Base-by-base conservation (phyloP, 2,113 vertebrate genomes). In the Pachycephala philippinensis region DNA sequence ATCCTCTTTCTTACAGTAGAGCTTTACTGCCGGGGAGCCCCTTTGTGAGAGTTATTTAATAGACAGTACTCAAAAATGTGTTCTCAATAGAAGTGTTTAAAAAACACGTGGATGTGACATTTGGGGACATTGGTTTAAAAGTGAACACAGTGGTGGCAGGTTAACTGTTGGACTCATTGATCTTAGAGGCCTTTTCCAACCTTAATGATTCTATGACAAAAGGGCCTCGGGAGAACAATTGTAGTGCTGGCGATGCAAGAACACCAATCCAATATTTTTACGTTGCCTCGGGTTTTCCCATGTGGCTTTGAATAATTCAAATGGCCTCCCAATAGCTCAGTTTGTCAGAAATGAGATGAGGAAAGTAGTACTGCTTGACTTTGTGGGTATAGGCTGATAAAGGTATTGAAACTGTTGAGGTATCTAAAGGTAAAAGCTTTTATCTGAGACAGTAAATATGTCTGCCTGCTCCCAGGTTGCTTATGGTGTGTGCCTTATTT, bases 261-360 rank as follows among this genome's bases (percentile, higher is more conserved):
- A 44, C 50, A n/a, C 15, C 10, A 45, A 9, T 49, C 28, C 66
- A 24, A 7, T 59, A 70, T 45, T 84, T 83, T 53, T n/a, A 27
- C 0, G 0, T 35, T 61, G 8, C 40, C 24, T 70, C 0, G 0
- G 13, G 20, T 50, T 84, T 89, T 84, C n/a, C 28, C 28, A 16
- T 8, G 4, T 19, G 6, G 13, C 28, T 65, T 50, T 75, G 47
- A n/a, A 35, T 87, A 65, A 57, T 47, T 77, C 50, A 69, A 5
- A 64, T 65, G 52, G 45, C 31, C 52, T 87, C 30, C 72, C 37
- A 57, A 2, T 84, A 20, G 19, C 42, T 94, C 65, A 24, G 27
- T 18, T 45, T 84, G n/a, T 33, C 6, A 7, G 35, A 30, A 86
- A 47, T 10, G 37, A 47, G 28, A 18, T 40, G 37, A 69, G 13